Base-by-base conservation (phyloP, 2,888 invertebrate genomes). In the Craniophora ligustri region DNA sequence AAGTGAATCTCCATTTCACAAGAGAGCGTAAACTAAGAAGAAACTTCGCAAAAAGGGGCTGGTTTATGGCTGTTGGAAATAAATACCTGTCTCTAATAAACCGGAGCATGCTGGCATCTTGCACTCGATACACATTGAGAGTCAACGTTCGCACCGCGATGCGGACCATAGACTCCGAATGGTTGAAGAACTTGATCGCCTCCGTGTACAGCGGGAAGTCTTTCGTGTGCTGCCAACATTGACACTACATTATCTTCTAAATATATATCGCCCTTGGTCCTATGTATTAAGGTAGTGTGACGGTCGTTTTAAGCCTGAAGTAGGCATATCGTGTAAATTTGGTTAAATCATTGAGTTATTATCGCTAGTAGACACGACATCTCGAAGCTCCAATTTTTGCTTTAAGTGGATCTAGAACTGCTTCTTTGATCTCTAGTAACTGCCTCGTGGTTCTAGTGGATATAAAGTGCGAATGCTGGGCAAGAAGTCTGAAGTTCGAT, bases 141-240 rank as follows among this genome's bases (percentile, higher is more conserved):
- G 99, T 99, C 63, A 99, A 95, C 8, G 99, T 99, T 56, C 99
- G 94, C 10, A 99, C 99, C 2, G 99, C 99, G 74, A 99, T 99
- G 39, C 99, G 95, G 26, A 99, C 99, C 99, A 99, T 99, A 28
- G 98, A 98, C 91, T 99, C 99, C 0, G 98, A 96, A 89, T 99
- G 99, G 87, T 99, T 99, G 93, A 99, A 99, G 93, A 99, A 99
- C 89, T 99, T 99, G 60, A 99, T 98, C 26, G 99, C 99, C 93
- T 99, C 99, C 2, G 99, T 99, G 85, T 99, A 99, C 13, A 99
- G 94, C 5, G 99, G 99, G 91, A 99, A 99, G 89, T 99, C 99
- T 92, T 99, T 98, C 46, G 99, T 99, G 83, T 98, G 97, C 98
- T 98, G 81, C 6, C 79, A 78, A 62, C 47, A 64, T 40, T 39